Evolutionary conservation across 2,797 vertebrate genomes (phyloP).

Genomic region (Ciconia nigra): DNA sequence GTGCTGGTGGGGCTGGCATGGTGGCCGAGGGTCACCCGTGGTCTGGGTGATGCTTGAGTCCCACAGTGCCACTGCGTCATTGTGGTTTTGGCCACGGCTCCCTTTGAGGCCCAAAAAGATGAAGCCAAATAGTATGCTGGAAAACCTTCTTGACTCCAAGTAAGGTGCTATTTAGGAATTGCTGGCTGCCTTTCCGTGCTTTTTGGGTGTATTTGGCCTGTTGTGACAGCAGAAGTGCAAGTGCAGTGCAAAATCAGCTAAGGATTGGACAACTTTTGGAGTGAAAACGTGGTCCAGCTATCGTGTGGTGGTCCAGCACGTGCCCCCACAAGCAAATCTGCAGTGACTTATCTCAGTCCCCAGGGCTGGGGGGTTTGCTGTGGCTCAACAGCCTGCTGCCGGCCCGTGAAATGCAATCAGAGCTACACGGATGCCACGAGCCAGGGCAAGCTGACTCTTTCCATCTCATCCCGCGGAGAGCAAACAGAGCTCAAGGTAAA

Average conservation of each 20-base stretch:
- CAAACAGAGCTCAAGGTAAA: constrained; percentile 75
- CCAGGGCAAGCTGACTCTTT: constrained; percentile 52
- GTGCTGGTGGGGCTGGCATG: neutral
- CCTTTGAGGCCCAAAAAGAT: neutral
- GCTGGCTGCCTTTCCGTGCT: neutral
- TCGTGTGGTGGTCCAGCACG: neutral
- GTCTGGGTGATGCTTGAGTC: neutral
- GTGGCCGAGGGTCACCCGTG: neutral
- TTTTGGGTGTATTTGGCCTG: neutral
- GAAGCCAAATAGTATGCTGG: neutral
- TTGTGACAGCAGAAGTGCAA: neutral
- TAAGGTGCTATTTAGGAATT: constrained; percentile 16
- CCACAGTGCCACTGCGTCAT: neutral
- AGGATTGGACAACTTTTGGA: neutral
- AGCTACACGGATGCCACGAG: constrained; percentile 9
- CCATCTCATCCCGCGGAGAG: constrained; percentile 51
- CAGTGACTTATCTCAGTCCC: neutral
- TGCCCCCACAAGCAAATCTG: neutral
- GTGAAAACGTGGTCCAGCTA: neutral
- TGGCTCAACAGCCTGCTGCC: neutral
- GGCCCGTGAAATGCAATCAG: constrained; percentile 50
- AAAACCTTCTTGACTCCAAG: neutral
- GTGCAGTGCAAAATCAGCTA: neutral
- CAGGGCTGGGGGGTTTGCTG: neutral
- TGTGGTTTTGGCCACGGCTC: neutral